These are phyloP conservation scores for Ovibos moschatus DNA, from an alignment of 2,113 vertebrate species.

Conservation along the genomic window DNA sequence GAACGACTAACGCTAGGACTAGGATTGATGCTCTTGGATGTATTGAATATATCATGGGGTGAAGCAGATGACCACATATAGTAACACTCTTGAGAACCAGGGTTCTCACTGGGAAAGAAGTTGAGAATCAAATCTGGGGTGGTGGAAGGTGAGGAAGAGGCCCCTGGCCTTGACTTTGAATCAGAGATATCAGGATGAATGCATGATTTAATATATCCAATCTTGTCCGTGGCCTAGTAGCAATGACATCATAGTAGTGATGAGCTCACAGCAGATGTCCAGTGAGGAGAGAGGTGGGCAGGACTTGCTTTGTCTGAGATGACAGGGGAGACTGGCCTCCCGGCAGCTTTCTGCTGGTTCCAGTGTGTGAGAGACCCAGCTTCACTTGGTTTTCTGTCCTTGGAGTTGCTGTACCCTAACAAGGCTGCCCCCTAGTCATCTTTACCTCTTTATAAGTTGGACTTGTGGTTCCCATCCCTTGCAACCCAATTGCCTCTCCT, in stretches of 20 bases:
- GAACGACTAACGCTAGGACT: accelerated
- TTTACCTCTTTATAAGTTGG: neutral
- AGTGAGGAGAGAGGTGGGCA: neutral
- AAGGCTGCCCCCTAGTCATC: accelerated
- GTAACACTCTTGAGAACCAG: neutral
- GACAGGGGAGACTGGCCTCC: neutral
- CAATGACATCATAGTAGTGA: neutral
- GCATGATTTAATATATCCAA: neutral
- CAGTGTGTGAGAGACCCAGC: neutral
- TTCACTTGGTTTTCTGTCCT: neutral
- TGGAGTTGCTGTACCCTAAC: neutral
- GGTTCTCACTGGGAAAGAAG: neutral
- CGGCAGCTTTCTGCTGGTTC: neutral
- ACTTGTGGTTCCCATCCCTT: neutral
- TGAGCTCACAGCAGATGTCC: neutral
- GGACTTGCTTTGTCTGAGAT: accelerated
- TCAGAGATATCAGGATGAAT: neutral
- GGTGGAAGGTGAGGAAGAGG: neutral
- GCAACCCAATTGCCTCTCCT: neutral
- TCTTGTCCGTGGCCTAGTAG: accelerated
- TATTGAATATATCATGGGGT: neutral
- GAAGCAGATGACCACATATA: neutral
- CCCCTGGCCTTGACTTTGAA: neutral
- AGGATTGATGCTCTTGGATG: accelerated
- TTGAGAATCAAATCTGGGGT: neutral